Evolutionary conservation across 2,888 invertebrate species (phyloP), one percentile per base, ranked within the genome.

Genomic region (Calephelis perditalis): DNA sequence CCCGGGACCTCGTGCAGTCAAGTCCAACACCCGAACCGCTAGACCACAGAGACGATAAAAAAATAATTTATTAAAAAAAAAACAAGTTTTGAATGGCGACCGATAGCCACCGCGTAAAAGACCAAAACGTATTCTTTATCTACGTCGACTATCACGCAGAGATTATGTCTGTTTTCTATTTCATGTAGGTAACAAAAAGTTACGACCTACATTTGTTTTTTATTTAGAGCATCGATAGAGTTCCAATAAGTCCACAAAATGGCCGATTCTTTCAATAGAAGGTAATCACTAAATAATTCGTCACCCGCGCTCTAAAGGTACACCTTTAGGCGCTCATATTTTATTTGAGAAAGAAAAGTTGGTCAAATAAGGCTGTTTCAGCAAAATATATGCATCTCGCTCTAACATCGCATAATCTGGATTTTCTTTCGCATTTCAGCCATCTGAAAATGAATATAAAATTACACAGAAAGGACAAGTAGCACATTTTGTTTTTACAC

Each of bases 291-390:
- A 57, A 71, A 73, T 73, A 70, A 71, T 72, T 70, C 67, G 62
- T 66, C 64, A 67, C 66, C 65, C 43, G 63, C 62, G 15, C 47
- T 44, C 60, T 37, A 60, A 12, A 68, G 65, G 55, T 43, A 71
- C 64, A 68, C 64, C 70, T 70, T 67, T 65, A 70, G 67, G 71
- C 71, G 70, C 76, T 80, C 79, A 82, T 81, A 78, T 81, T 83
- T 81, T 82, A 83, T 81, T 85, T 78, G 76, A 81, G 72, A 81
- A 81, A 82, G 82, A 82, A 84, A 80, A 82, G 77, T 84, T 86
- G 81, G 78, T 81, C 81, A 82, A 82, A 82, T 78, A 76, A 71
- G 67, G 72, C 69, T 73, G 71, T 71, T 71, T 68, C 70, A 75
- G 79, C 79, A 56, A 79, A 73, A 78, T 79, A 81, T 71, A 68